Evolutionary conservation across 1,140 invertebrate species (phyloP), one percentile per base, ranked within the genome.

Genomic region (Drosophila willistoni): DNA sequence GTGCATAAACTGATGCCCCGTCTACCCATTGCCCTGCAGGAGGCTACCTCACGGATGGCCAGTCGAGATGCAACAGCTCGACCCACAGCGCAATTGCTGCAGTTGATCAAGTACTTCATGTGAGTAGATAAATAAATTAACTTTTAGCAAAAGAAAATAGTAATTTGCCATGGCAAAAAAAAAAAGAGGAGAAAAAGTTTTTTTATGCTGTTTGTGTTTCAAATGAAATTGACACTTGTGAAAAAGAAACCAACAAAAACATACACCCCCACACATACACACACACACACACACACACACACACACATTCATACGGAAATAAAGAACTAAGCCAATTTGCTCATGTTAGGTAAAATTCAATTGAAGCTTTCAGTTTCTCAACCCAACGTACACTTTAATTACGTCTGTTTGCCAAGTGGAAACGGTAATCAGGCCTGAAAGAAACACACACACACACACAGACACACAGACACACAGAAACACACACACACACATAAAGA

Each of bases 71-170:
- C 96, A 1, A 94, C 95, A 68, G 95, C 96, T 68, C 93, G 98
- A 77, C 98, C 97, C 2, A 97, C 96, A 12, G 96, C 97, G 19
- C 97, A 98, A 92, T 93, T 98, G 59, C 94, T 98, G 64, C 96
- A 96, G 12, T 94, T 98, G 62, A 96, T 97, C 81, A 96, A 96
- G 85, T 97, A 96, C 93, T 97, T 97, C 93, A 95, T 95, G 97
- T 98, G 94, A 94, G 93, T 91, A 77, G 62, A 51, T 51, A 87
- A 86, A 79, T 86, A 81, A 86, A 87, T 87, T 87, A 87, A 87
- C 67, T 87, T 87, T 72, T 60, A 82, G 61, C 72, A 66, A 77
- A 71, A 47, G 57, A 64, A 77, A 39, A 39, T 3, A 39, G 12
- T 10, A 39, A 39, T 39, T 39, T 39, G 36, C 9, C 2, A 25